Evolutionary conservation across 2,797 vertebrate genomes (phyloP), one percentile per base, ranked within the genome.

Genomic region (Parotocinclus haroldoi): DNA sequence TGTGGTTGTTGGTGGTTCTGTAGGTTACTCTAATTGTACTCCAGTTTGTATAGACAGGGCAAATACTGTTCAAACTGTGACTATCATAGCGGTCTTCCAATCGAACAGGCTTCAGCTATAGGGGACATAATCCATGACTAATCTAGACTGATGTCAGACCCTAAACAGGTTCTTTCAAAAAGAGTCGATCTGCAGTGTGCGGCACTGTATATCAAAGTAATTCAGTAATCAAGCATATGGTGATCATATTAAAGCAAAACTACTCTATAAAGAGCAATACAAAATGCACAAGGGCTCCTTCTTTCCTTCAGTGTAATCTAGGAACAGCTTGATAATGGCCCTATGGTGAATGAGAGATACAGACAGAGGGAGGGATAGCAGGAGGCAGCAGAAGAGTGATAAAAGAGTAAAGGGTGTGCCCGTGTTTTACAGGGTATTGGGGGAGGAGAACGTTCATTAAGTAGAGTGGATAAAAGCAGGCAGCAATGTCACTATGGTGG

Each of bases 271-370:
- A 37, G 59, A 52, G 60, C 56, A 11, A 46, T 13, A 19, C 38
- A 66, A 74, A 75, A 7, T 19, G 14, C 12, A 73, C 72, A 78
- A 76, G 73, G 76, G 81, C 79, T 78, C 81, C 80, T 80, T 80
- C 71, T 59, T 74, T 78, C 76, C 74, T 59, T 74, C 74, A 57
- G 76, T 55, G 49, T 75, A 67, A 79, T 75, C 73, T 80, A 56
- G 45, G 63, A 76, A 63, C 73, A 74, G 73, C 40, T 50, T 64
- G 59, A 58, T 44, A 53, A 58, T 17, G 27, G 53, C 59, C 36
- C 49, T 42, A 49, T 50, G 37, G 63, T 8, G 63, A 73, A 66
- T 27, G 11, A 52, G 40, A 65, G 73, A 77, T 75, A 73, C 59
- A 75, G 67, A 17, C 27, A 45, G n/a, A 14, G 39, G 58, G 58